Conservation (phyloP, 2,888 invertebrate genomes). For the Brachyptera putata region DNA sequence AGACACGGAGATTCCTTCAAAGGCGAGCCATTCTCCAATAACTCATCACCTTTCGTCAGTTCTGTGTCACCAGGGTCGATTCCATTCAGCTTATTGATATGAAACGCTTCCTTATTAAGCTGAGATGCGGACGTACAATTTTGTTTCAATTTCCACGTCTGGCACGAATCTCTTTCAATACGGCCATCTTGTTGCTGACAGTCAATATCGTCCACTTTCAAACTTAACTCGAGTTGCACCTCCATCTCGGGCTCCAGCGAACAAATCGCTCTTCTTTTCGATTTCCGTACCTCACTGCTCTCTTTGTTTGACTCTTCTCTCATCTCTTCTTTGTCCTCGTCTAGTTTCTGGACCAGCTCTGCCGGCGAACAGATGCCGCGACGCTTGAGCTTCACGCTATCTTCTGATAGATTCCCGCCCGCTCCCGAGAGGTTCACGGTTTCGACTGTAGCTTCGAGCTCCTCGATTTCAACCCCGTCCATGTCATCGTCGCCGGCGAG, state of each 20-base stretch:
- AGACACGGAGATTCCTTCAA: not conserved
- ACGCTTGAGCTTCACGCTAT: conserved; percentile 37
- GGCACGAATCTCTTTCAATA: not conserved
- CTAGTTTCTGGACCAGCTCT: conserved; percentile 42
- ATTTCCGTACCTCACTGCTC: not conserved
- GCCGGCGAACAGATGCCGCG: conserved; percentile 50
- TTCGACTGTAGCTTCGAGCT: not conserved
- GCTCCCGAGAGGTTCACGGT: not conserved
- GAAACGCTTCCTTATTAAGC: too few relatives aligned
- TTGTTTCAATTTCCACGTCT: conserved; percentile 8
- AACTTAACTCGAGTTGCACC: conserved; percentile 12
- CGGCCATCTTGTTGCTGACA: too few relatives aligned
- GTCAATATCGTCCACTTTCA: not conserved
- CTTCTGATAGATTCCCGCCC: conserved; percentile 19
- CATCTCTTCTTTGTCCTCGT: conserved; percentile 14
- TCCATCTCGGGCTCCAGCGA: conserved; percentile 13
- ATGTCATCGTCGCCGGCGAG: not conserved
- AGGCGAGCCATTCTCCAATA: conserved; percentile 7
- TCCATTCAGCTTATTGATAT: too few relatives aligned
- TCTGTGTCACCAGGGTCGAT: not conserved
- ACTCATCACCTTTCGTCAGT: conserved; percentile 43
- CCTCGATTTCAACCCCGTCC: conserved; percentile 7
- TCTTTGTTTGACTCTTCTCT: not conserved
- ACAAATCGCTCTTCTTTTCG: conserved; percentile 6
- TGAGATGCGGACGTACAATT: too few relatives aligned